phyloP scores from a whole-genome alignment of 2,113 vertebrate genomes.

The Anseranas semipalmata region DNA sequence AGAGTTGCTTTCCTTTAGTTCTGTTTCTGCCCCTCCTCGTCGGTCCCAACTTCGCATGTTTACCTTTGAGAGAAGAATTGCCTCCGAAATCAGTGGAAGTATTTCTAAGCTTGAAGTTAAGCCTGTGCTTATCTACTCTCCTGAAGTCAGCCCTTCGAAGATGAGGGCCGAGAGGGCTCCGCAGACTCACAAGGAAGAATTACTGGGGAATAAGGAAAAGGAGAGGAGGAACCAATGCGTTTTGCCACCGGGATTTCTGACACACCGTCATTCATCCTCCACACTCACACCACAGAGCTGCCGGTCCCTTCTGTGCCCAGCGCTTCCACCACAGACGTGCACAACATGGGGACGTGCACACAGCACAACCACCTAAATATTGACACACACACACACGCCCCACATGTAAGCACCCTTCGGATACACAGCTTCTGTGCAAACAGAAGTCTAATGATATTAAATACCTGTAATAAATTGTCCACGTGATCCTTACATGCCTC shows the following conservation, averaged over 20 bases:
- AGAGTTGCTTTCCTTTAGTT: neutral
- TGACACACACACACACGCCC: rapidly evolving
- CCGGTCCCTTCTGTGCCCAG: neutral
- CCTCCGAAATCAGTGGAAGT: neutral
- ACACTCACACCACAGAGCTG: neutral
- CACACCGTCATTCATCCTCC: neutral
- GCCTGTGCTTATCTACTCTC: neutral
- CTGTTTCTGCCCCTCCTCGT: neutral
- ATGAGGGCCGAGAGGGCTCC: neutral
- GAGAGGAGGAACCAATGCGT: rapidly evolving
- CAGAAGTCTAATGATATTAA: neutral
- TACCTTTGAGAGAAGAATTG: neutral
- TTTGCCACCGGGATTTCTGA: neutral
- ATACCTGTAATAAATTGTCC: conserved; percentile 44
- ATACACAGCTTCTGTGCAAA: neutral
- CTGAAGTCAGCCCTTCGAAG: neutral
- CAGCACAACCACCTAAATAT: neutral
- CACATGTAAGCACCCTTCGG: neutral
- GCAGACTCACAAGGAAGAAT: rapidly evolving
- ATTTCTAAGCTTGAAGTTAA: neutral
- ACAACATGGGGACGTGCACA: rapidly evolving
- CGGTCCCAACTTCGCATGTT: neutral
- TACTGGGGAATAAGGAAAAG: neutral
- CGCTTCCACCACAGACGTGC: neutral
- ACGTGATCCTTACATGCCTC: neutral